Evolutionary conservation across 2,113 vertebrate species (phyloP), one percentile per base, ranked within the genome.

Genomic region (Dissostichus mawsoni): DNA sequence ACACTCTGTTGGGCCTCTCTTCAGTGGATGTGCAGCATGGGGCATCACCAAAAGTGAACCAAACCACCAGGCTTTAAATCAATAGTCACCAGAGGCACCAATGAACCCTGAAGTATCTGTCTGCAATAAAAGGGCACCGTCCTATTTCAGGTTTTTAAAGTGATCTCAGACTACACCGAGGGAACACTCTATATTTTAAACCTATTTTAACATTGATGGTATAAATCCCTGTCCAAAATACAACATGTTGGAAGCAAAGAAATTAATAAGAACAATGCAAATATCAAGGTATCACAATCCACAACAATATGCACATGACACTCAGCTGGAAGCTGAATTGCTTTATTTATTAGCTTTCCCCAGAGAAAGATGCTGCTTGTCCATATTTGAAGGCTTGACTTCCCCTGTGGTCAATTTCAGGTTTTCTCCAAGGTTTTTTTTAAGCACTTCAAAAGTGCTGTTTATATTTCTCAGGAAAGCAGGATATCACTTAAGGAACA

Each of bases 1-100:
- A 71, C 18, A 66, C 50, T 84, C 81, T 58, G 57, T 63, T 70
- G 68, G 29, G 18, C 69, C 45, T 74, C 65, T 68, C 65, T 82
- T 87, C 75, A 80, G 82, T 80, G 53, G 67, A 52, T 25, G 66
- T 68, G 79, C 82, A 51, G 56, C 81, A 74, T 74, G 78, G 61
- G 80, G 82, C 48, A 7, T 14, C 11, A 66, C 71, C 56, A 33
- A 66, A 77, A 74, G 83, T 65, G 14, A 65, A 52, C 57, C 62
- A 74, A 69, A 74, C 50, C 17, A 58, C 33, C 61, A 10, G 23
- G 59, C 70, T 83, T 78, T 64, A 50, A 45, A 61, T 84, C 57
- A 48, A 71, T 64, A 61, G 64, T 70, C 11, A 52, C 59, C 56
- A 48, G 69, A 71, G 45, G 45, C 67, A 63, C 45, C 55, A 14